Evolutionary conservation across 2,797 vertebrate species (phyloP).

Genomic region (Eulemur coronatus): DNA sequence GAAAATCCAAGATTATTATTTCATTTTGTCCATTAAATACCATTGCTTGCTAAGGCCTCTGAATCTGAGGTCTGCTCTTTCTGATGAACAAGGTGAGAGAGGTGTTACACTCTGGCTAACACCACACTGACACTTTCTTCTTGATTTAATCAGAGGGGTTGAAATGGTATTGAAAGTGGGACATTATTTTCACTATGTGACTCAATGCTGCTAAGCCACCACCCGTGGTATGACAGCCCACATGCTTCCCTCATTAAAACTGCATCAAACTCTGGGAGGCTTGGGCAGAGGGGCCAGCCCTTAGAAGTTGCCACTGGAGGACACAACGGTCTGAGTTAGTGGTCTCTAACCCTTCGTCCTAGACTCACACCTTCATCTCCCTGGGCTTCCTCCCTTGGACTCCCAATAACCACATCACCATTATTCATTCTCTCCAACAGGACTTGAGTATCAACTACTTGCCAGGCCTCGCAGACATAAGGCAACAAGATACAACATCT

Average conservation of each 20-base stretch:
- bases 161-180: neutral
- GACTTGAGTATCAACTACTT: neutral
- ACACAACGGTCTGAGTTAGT: fast-evolving
- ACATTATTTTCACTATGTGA: neutral
- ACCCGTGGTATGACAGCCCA: fast-evolving
- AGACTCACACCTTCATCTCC: fast-evolving
- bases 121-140: neutral
- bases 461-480: neutral
- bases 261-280: fast-evolving
- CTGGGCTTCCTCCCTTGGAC: neutral
- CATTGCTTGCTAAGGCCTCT: neutral
- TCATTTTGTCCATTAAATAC: neutral
- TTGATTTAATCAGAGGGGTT: neutral
- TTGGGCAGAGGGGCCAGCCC: fast-evolving
- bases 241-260: neutral
- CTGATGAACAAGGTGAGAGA: neutral
- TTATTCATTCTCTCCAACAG: neutral
- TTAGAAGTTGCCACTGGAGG: fast-evolving
- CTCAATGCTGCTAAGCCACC: neutral
- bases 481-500: neutral
- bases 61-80: neutral
- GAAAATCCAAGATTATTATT: neutral
- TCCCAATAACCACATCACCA: neutral
- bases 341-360: fast-evolving
- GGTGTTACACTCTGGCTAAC: neutral